Conservation (phyloP, 1,140 invertebrate species). For the Bathynomus jamesi region DNA sequence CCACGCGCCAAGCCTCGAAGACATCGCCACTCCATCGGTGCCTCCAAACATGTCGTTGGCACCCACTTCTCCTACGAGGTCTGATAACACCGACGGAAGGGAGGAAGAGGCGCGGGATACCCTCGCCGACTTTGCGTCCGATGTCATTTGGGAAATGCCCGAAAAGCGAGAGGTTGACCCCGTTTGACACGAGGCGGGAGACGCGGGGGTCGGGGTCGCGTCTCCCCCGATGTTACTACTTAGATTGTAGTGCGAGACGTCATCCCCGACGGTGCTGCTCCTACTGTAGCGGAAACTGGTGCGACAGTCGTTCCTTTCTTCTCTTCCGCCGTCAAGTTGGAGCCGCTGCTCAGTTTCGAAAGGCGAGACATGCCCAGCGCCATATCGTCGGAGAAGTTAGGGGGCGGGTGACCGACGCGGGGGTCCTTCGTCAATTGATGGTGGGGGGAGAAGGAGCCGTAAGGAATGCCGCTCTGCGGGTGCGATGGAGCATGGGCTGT, state of each 20-base stretch:
- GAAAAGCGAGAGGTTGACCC: conserved; percentile 39
- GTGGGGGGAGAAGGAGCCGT: conserved; percentile 16
- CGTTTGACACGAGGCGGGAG: conserved; percentile 57
- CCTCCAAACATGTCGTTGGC: conserved; percentile 22
- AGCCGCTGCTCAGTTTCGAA: conserved; percentile 29
- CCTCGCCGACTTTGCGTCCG: conserved; percentile 42
- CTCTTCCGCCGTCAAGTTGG: conserved; percentile 21
- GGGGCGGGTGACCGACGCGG: conserved; percentile 19
- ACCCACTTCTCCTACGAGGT: conserved; percentile 44
- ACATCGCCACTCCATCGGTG: conserved; percentile 14
- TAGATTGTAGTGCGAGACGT: neutral
- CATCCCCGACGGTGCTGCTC: neutral
- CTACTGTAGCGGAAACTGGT: neutral
- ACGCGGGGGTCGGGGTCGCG: conserved; percentile 20
- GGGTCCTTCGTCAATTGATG: conserved; percentile 15
- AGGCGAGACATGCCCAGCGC: conserved; percentile 29
- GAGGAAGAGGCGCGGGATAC: conserved; percentile 39
- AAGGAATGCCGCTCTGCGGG: conserved; percentile 5
- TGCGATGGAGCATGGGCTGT: conserved; percentile 46
- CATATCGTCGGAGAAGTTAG: conserved; percentile 29
- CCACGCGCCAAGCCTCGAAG: conserved; percentile 13
- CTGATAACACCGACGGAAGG: conserved; percentile 44
- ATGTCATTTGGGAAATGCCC: conserved; percentile 22
- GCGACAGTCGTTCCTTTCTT: conserved; percentile 10
- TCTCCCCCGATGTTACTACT: conserved; percentile 1